phyloP scores from a whole-genome alignment of 2,797 vertebrate species.

The Pelodytes ibericus region DNA sequence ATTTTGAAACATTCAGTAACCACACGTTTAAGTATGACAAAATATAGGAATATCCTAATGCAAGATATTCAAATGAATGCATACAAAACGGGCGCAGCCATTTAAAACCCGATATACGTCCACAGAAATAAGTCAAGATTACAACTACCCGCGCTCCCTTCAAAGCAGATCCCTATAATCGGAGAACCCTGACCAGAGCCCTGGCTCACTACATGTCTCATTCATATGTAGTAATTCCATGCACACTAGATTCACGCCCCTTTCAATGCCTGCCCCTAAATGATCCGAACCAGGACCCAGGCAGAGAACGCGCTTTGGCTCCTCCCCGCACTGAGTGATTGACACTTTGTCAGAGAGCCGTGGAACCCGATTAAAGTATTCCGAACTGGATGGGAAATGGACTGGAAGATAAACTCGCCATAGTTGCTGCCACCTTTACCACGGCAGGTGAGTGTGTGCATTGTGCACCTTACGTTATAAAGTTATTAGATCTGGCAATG shows the following conservation, averaged over 20 bases:
- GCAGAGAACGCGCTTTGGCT: not conserved
- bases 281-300: not conserved
- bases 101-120: too few species aligned
- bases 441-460: constrained; percentile 17
- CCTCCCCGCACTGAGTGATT: constrained; percentile 12
- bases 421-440: not conserved
- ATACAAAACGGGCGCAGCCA: too few species aligned
- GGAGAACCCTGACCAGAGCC: not conserved
- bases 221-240: too few species aligned
- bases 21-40: too few species aligned
- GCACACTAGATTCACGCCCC: not conserved
- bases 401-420: not conserved
- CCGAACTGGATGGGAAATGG: constrained; percentile 9
- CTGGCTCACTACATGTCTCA: too few species aligned
- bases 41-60: too few species aligned
- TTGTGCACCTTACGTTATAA: not conserved
- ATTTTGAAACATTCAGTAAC: too few species aligned
- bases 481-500: not conserved
- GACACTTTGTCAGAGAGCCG: constrained; percentile 12
- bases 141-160: too few species aligned
- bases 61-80: too few species aligned
- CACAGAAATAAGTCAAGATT: too few species aligned
- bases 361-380: not conserved
- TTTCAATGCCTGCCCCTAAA: not conserved
- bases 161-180: too few species aligned